Percentiles rank a stretch among this genome's conserved stretches.
These are phyloP conservation scores for Brachyhypopomus occidentalis DNA, from an alignment of 2,113 vertebrate species.

Conservation along the genomic window DNA sequence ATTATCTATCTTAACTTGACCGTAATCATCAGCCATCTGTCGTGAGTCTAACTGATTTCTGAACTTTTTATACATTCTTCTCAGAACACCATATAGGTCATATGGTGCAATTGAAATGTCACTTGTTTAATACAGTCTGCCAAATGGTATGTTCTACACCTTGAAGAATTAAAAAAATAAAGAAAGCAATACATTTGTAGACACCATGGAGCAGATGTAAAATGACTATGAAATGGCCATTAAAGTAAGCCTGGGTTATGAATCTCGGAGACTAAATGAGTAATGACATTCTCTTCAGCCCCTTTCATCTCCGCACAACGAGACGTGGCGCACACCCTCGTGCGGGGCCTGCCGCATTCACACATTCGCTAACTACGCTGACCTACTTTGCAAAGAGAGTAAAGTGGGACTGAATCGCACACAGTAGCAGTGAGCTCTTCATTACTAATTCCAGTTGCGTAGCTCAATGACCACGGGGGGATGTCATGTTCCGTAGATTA, in stretches of 20 bases:
- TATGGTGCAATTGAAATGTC: too few relatives aligned
- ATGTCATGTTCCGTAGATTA: constrained; percentile 13
- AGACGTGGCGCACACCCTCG: not conserved
- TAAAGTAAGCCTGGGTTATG: not conserved
- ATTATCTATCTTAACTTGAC: too few relatives aligned
- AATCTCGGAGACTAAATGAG: constrained; percentile 6
- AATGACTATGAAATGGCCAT: not conserved
- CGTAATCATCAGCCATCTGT: too few relatives aligned
- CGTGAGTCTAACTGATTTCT: too few relatives aligned
- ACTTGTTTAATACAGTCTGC: not conserved
- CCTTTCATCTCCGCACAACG: constrained; percentile 27
- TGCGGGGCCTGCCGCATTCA: not conserved
- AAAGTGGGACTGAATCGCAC: constrained; percentile 1
- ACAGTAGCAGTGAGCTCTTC: constrained; percentile 16
- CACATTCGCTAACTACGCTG: constrained; percentile 15
- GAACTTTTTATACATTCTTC: too few relatives aligned
- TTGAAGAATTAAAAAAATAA: not conserved
- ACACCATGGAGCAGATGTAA: not conserved
- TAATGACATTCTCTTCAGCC: constrained; percentile 11
- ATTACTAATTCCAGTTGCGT: constrained; percentile 11
- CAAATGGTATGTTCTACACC: not conserved
- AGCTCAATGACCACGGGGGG: constrained; percentile 15
- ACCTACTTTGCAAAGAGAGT: constrained; percentile 16
- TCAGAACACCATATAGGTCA: too few relatives aligned
- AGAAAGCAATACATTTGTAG: not conserved